Conservation (phyloP, 2,888 invertebrate species). For the Agrilus cyanescens region DNA sequence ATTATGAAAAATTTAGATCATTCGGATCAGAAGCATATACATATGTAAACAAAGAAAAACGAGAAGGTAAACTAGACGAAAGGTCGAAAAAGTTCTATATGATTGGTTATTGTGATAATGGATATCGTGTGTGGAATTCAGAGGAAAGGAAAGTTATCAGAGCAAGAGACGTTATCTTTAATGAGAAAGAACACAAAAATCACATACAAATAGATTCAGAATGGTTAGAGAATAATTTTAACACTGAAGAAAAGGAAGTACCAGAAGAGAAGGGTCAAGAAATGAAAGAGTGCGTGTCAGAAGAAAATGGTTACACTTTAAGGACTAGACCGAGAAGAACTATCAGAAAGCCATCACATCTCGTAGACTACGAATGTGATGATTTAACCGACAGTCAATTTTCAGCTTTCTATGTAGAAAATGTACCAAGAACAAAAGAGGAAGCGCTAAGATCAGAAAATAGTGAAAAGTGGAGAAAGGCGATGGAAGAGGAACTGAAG, state of each 20-base stretch:
- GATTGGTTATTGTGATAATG: conserved; percentile 18
- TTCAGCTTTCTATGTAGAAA: no score
- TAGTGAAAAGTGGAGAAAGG: conserved; percentile 14
- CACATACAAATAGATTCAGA: no score
- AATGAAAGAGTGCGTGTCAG: no score
- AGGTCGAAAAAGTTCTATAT: conserved; percentile 13
- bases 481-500: conserved; percentile 13
- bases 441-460: no score
- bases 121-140: conserved; percentile 19
- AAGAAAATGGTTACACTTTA: no score
- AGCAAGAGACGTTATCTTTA: conserved; percentile 19
- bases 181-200: conserved; percentile 14
- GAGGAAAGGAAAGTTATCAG: conserved; percentile 5
- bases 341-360: no score
- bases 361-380: no score
- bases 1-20: conserved; percentile 9
- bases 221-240: no score
- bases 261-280: no score
- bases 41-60: conserved; percentile 14
- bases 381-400: no score
- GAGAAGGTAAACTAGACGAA: conserved; percentile 17
- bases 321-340: no score
- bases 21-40: conserved; percentile 17
- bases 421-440: conserved; percentile 13
- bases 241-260: no score